Percentiles rank a stretch among this genome's conserved stretches.
These are phyloP conservation scores for Drosophila anomalipes DNA, from an alignment of 2,888 invertebrate genomes.

Conservation along the genomic window DNA sequence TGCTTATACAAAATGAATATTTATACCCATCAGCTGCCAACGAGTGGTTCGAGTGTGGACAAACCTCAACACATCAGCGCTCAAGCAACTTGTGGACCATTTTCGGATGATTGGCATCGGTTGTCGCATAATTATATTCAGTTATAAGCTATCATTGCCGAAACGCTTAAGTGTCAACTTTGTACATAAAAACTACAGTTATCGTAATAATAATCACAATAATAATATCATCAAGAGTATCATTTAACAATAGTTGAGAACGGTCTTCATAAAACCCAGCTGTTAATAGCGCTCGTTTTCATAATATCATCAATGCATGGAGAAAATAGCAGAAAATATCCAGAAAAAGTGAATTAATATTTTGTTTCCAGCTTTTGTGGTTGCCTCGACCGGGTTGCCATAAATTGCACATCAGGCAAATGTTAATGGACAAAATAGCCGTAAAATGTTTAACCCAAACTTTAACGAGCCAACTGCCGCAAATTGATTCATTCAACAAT, in stretches of 20 bases:
- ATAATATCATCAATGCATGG: constrained; percentile 49
- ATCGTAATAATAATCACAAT: constrained; percentile 56
- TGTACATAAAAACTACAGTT: constrained; percentile 66
- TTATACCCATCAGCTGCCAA: constrained; percentile 28
- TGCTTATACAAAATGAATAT: constrained; percentile 35
- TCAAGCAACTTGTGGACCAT: constrained; percentile 8
- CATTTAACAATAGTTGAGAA: constrained; percentile 71
- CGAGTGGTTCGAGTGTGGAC: background rate
- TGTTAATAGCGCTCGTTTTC: constrained; percentile 67
- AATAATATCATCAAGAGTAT: constrained; percentile 59
- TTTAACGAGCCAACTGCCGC: constrained; percentile 56
- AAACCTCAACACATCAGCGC: constrained; percentile 9
- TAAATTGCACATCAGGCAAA: constrained; percentile 64
- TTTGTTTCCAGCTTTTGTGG: constrained; percentile 18
- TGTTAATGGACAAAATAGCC: constrained; percentile 54
- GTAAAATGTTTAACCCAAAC: constrained; percentile 63
- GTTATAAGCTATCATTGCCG: constrained; percentile 31
- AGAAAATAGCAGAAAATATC: constrained; percentile 10
- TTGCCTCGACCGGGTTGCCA: constrained; percentile 18
- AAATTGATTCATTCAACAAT: constrained; percentile 72
- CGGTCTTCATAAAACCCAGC: constrained; percentile 67
- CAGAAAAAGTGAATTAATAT: constrained; percentile 22
- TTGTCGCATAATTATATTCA: constrained; percentile 47
- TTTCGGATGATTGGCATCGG: constrained; percentile 38
- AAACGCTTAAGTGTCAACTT: constrained; percentile 57